These are phyloP conservation scores for Nemurella pictetii DNA, from an alignment of 2,888 invertebrate genomes.

Conservation along the genomic window DNA sequence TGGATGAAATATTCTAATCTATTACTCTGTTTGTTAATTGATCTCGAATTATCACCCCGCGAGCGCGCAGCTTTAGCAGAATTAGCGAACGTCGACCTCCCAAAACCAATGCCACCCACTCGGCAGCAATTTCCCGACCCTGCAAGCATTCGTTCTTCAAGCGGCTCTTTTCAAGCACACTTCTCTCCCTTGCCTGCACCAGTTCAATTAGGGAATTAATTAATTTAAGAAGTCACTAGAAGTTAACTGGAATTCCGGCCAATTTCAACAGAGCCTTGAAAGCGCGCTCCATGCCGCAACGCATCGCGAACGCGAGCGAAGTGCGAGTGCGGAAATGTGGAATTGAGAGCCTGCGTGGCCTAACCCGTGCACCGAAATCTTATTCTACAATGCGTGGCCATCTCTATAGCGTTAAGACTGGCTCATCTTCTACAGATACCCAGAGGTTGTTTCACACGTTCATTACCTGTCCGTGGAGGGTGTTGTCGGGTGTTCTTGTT, in stretches of 20 bases:
- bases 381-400: too few species aligned
- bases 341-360: not conserved
- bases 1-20: not conserved
- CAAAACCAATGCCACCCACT: too few species aligned
- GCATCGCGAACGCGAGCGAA: not conserved
- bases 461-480: not conserved
- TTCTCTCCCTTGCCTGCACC: not conserved
- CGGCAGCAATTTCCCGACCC: too few species aligned
- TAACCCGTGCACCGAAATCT: too few species aligned
- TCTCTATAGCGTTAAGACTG: not conserved
- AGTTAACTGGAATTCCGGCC: not conserved
- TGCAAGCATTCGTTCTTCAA: too few species aligned
- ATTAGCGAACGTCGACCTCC: too few species aligned
- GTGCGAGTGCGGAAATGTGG: not conserved
- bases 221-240: not conserved
- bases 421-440: too few species aligned
- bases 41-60: too few species aligned
- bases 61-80: too few species aligned
- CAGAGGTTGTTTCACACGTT: not conserved
- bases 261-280: not conserved
- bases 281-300: not conserved
- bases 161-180: too few species aligned
- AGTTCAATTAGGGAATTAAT: not conserved
- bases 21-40: not conserved
- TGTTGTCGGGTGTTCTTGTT: not conserved